Conservation (phyloP, 2,113 vertebrate species). For the Tychaedon coryphoeus region DNA sequence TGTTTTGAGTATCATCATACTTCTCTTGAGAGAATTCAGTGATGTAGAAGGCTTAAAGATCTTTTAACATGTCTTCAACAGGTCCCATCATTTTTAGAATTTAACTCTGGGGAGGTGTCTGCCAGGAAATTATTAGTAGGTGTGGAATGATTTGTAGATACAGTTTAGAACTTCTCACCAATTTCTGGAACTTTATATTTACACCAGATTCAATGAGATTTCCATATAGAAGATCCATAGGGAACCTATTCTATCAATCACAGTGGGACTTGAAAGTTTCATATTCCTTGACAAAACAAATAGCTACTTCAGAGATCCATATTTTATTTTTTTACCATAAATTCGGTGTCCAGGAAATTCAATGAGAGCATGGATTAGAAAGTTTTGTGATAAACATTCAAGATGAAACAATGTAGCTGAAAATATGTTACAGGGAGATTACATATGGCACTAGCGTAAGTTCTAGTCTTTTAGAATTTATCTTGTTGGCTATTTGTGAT, state of each 20-base stretch:
- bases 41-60: background rate
- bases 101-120: background rate
- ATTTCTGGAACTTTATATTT: background rate
- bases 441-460: background rate
- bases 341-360: background rate
- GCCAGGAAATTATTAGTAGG: background rate
- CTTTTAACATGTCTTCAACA: background rate
- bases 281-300: background rate
- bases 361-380: background rate
- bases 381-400: background rate
- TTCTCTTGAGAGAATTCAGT: background rate
- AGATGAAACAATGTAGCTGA: background rate
- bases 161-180: background rate
- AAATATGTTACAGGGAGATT: background rate
- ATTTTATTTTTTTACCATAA: background rate
- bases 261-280: background rate
- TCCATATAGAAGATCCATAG: background rate
- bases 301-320: background rate
- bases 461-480: background rate
- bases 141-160: background rate
- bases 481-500: rapidly evolving
- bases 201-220: background rate
- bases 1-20: background rate
- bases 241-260: background rate
- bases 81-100: background rate